These are phyloP conservation scores for Shinisaurus crocodilurus DNA, from an alignment of 2,113 vertebrate species.

Conservation along the genomic window DNA sequence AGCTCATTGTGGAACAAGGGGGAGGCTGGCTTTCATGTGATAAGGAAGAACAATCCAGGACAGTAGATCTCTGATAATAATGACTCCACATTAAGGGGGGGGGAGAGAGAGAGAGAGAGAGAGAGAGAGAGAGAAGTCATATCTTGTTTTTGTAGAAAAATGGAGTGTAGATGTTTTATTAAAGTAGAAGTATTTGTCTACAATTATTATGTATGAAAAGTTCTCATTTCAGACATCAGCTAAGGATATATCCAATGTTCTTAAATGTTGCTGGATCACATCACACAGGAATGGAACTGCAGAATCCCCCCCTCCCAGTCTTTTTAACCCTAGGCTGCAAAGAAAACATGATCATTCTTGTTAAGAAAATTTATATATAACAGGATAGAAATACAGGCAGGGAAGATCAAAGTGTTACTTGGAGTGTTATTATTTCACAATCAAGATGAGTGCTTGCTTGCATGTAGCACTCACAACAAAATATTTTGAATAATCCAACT, in stretches of 20 bases:
- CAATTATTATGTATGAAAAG: neutral
- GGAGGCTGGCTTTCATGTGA: neutral
- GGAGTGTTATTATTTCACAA: neutral
- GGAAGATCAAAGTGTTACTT: neutral
- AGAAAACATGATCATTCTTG: neutral
- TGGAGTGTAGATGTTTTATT: neutral
- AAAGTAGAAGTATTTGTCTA: neutral
- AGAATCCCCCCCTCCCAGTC: neutral
- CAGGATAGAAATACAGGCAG: neutral
- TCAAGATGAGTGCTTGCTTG: neutral
- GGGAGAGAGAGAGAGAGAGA: too few species aligned
- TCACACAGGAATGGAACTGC: neutral
- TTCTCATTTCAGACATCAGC: neutral
- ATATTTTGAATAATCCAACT: neutral
- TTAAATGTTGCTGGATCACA: neutral
- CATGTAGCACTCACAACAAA: neutral
- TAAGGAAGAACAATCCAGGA: neutral
- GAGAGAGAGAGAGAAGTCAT: neutral
- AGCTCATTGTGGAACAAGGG: neutral
- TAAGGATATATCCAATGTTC: neutral
- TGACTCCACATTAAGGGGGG: neutral
- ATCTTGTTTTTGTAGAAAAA: neutral
- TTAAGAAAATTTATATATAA: neutral
- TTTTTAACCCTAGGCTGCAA: neutral
- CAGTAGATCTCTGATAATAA: constrained; percentile 16